Evolutionary conservation across 2,797 vertebrate genomes (phyloP), one percentile per base, ranked within the genome.

Genomic region (Hemitrygon akajei): DNA sequence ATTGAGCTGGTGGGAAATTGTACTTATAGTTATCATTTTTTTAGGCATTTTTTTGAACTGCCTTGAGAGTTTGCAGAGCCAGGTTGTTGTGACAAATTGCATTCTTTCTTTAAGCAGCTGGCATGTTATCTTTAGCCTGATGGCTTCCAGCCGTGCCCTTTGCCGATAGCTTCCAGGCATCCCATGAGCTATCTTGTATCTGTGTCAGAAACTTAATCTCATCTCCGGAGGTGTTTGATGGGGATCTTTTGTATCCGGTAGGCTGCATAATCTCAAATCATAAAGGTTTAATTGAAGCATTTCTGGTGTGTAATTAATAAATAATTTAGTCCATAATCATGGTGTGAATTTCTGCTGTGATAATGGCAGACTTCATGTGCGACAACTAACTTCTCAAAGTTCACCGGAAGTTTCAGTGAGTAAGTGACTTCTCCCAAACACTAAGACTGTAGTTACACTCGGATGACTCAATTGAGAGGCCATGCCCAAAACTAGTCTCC

Each of bases 21-120:
- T 37, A 47, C 30, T 47, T 73, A 34, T 18, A 56, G 60, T 11
- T 22, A 92, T 47, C 25, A 56, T 63, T 63, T 91, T 47, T 91
- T 69, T 63, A 91, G n/a, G 34, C 81, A 47, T 71, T n/a, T 18
- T 18, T 73, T 75, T 75, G 58, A 66, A 63, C 63, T 63, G 25
- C 73, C 91, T 37, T 75, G 69, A 92, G 20, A 92, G 91, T 66
- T 16, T 30, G 66, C 91, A 75, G 69, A 73, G 7, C 5, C 6
- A 47, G 10, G 91, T 75, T 47, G 25, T 56, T 16, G 34, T 92
- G 91, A 92, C 91, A 75, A 66, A 91, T 91, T 73, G 69, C 91
- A 92, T 92, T 92, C 91, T 92, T 92, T 92, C 73, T 75, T 22
- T 20, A 37, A 75, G 12, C 91, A 92, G 91, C 91, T 92, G 66